These are phyloP conservation scores for Ephydatia muelleri DNA, from an alignment of 37 sponge, comb jelly and placozoan species.

Conservation along the genomic window DNA sequence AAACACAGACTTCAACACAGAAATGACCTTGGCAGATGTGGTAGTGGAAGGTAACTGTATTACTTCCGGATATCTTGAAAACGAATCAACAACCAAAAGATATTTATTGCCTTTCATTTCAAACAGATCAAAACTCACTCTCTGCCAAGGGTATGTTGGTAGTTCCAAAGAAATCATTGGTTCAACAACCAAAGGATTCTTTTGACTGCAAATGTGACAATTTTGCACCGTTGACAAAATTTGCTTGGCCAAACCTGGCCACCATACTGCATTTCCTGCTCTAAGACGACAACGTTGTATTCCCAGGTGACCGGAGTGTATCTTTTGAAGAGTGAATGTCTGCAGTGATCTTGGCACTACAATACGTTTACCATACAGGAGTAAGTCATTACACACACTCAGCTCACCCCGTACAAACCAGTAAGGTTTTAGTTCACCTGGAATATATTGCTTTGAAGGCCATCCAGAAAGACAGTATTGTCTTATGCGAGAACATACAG, in stretches of 20 bases:
- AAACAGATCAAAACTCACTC: conserved; percentile 25
- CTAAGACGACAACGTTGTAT: conserved; percentile 17
- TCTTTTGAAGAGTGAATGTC: conserved; percentile 10
- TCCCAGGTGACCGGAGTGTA: conserved; percentile 31
- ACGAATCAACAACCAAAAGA: conserved; percentile 27
- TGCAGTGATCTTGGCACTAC: conserved; percentile 2
- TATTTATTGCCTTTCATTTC: conserved; percentile 27
- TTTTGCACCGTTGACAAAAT: conserved; percentile 1
- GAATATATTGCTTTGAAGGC: neutral
- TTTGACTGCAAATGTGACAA: conserved; percentile 7
- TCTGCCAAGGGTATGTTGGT: conserved; percentile 33
- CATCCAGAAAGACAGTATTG: conserved; percentile 24
- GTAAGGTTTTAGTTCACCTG: neutral
- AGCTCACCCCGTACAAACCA: conserved; percentile 3
- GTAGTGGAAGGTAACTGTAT: conserved; percentile 22
- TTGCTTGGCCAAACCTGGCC: conserved; percentile 32
- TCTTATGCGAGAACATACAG: neutral
- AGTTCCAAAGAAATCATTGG: conserved; percentile 4
- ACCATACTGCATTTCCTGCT: conserved; percentile 40
- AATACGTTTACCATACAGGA: conserved; percentile 12
- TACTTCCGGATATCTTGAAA: conserved; percentile 40
- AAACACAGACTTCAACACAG: conserved; percentile 28
- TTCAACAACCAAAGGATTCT: neutral
- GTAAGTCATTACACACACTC: neutral
- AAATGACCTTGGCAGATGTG: conserved; percentile 20